phyloP scores from a whole-genome alignment of 2,797 vertebrate genomes.

The Saxicola maurus region DNA sequence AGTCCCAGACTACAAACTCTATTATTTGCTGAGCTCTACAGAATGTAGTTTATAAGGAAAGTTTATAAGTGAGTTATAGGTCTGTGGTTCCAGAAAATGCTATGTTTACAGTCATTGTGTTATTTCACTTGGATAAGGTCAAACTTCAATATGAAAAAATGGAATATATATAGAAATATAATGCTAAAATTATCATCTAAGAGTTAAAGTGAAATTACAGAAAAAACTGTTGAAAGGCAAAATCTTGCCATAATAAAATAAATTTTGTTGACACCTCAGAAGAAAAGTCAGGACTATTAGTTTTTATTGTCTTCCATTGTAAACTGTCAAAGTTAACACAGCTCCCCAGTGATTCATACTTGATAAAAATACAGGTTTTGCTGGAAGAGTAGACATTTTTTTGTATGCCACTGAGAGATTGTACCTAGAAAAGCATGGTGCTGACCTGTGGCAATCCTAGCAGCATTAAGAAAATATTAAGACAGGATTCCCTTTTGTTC shows the following conservation, averaged over 20 bases:
- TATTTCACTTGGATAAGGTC: constrained; percentile 10
- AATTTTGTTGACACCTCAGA: not conserved
- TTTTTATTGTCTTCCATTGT: not conserved
- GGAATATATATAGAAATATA: not conserved
- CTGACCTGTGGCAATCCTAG: not conserved
- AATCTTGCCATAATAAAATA: not conserved
- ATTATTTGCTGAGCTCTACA: constrained; percentile 3
- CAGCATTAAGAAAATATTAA: not conserved
- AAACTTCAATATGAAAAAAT: not conserved
- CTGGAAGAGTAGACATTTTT: not conserved
- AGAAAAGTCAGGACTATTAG: not conserved
- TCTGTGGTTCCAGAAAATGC: not conserved
- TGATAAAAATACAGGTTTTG: not conserved
- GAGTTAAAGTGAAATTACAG: not conserved
- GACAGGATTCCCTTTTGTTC: not conserved
- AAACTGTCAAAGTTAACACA: not conserved
- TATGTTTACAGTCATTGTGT: not conserved
- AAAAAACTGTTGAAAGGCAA: not conserved
- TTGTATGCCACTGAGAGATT: not conserved
- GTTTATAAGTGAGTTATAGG: not conserved
- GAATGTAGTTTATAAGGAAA: not conserved
- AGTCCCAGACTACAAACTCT: not conserved
- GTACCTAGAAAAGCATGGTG: not conserved
- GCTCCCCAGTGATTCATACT: not conserved
- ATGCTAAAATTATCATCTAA: not conserved